These are phyloP conservation scores for Meda fulgida DNA, from an alignment of 2,797 vertebrate genomes.

Conservation along the genomic window DNA sequence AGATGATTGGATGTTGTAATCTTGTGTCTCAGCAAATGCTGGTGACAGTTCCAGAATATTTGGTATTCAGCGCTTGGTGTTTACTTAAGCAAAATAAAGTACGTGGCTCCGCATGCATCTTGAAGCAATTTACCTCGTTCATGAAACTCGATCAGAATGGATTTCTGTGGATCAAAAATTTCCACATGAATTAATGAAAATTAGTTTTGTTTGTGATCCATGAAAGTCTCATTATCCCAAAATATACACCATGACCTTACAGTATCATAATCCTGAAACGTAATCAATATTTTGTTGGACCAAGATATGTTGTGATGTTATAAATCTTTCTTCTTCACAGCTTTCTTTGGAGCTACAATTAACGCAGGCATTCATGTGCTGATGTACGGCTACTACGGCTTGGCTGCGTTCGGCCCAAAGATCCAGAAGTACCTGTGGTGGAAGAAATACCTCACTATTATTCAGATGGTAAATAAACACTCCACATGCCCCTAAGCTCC, in stretches of 20 bases:
- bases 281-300: not conserved
- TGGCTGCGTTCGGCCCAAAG: conserved; percentile 94
- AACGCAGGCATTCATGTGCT: conserved; percentile 95
- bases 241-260: not conserved
- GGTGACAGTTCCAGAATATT: not conserved
- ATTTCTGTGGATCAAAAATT: not conserved
- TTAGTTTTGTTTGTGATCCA: not conserved
- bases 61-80: not conserved
- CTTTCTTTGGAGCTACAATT: conserved; percentile 96
- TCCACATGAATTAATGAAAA: not conserved
- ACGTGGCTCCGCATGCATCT: not conserved
- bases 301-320: not conserved
- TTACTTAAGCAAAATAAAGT: not conserved
- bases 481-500: not conserved
- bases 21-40: not conserved
- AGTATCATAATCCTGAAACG: not conserved
- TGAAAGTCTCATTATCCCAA: not conserved
- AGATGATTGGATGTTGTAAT: not conserved
- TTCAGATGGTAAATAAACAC: conserved; percentile 88
- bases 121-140: not conserved
- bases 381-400: conserved; percentile 97
- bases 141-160: not conserved
- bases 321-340: conserved; percentile 69
- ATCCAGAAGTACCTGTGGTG: conserved; percentile 98
- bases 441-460: conserved; percentile 97